phyloP scores from a whole-genome alignment of 2,888 invertebrate genomes.

The Chesias legatella region DNA sequence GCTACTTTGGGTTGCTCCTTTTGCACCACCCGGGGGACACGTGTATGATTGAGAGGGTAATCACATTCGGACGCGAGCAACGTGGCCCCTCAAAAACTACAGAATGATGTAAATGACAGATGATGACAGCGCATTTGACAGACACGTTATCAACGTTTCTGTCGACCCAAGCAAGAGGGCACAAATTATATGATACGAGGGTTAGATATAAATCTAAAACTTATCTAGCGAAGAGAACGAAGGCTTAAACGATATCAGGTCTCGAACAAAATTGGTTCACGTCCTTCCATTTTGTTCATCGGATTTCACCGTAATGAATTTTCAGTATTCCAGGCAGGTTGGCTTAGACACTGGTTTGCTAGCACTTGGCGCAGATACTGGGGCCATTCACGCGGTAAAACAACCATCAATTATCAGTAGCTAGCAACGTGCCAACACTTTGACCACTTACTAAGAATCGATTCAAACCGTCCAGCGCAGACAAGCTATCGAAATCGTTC shows the following conservation, averaged over 20 bases:
- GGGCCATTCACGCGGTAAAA: conserved; percentile 40
- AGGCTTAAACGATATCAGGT: conserved; percentile 1
- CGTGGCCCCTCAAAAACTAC: too few relatives aligned
- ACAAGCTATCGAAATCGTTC: too few relatives aligned
- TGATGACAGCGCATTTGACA: too few relatives aligned
- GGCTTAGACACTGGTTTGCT: conserved; percentile 50
- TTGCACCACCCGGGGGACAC: too few relatives aligned
- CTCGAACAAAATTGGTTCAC: conserved; percentile 28
- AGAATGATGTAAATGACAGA: too few relatives aligned
- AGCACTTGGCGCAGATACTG: conserved; percentile 40
- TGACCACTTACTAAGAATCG: conserved; percentile 16
- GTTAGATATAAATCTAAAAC: background rate
- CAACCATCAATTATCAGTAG: conserved; percentile 59
- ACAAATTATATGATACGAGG: too few relatives aligned
- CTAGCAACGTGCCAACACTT: conserved; percentile 38
- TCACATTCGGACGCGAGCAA: too few relatives aligned
- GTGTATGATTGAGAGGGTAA: too few relatives aligned
- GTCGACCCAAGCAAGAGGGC: too few relatives aligned
- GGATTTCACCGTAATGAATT: conserved; percentile 53
- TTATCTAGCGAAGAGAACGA: conserved; percentile 1
- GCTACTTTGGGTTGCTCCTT: too few relatives aligned
- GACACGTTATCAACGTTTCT: too few relatives aligned
- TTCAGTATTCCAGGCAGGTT: conserved; percentile 55
- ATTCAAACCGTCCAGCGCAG: background rate
- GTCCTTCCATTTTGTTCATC: conserved; percentile 40